Evolutionary conservation across 2,888 invertebrate genomes (phyloP).

Genomic region (Nysson spinosus): DNA sequence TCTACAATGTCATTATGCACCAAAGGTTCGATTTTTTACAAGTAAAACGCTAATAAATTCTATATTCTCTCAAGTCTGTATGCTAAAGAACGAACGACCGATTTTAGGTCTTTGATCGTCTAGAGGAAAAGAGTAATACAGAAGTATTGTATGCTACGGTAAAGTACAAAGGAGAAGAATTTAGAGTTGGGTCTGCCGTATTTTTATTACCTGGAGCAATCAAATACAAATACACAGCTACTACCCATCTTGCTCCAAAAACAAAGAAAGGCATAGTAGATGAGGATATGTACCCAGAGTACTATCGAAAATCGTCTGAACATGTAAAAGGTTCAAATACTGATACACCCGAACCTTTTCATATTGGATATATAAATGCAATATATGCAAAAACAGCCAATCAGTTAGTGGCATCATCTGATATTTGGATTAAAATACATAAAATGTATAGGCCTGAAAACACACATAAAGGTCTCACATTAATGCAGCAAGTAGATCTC

Average conservation of each 20-base stretch:
- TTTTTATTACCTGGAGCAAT: conserved; percentile 84
- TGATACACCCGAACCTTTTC: conserved; percentile 87
- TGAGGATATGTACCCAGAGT: conserved; percentile 87
- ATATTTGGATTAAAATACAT: conserved; percentile 83
- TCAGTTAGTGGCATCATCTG: conserved; percentile 80
- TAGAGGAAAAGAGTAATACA: conserved; percentile 51
- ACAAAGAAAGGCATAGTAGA: conserved; percentile 80
- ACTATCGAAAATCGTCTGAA: conserved; percentile 86
- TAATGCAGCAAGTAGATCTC: conserved; percentile 83
- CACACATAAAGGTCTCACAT: conserved; percentile 80
- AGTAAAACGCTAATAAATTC: neutral
- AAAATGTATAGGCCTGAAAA: conserved; percentile 88
- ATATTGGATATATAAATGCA: conserved; percentile 84
- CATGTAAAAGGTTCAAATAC: conserved; percentile 85
- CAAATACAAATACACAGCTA: conserved; percentile 78
- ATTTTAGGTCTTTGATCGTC: conserved; percentile 52
- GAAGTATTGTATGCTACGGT: conserved; percentile 77
- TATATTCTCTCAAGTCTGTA: neutral
- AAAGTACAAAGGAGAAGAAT: conserved; percentile 81
- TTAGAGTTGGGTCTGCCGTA: conserved; percentile 83
- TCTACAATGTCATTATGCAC: conserved; percentile 38
- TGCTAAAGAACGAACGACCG: neutral
- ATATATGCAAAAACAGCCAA: conserved; percentile 81
- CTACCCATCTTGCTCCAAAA: conserved; percentile 46
- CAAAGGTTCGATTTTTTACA: conserved; percentile 32